These are phyloP conservation scores for Synodontis membranacea DNA, from an alignment of 2,113 vertebrate genomes.

Conservation along the genomic window DNA sequence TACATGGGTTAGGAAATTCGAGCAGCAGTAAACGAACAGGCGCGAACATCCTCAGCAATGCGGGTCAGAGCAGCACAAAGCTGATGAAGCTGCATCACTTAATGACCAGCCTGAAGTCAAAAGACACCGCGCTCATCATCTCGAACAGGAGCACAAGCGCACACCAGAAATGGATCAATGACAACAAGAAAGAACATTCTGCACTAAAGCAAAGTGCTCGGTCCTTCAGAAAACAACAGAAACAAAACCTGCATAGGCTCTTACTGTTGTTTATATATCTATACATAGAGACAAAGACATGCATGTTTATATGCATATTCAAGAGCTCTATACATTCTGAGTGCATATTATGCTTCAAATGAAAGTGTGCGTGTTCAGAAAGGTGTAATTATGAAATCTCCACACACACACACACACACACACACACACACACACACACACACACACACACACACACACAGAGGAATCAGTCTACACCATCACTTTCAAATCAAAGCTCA, in stretches of 20 bases:
- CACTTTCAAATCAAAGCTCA: not conserved
- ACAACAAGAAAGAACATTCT: conserved; percentile 20
- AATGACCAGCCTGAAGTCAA: conserved; percentile 16
- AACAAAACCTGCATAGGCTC: not conserved
- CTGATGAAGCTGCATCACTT: not conserved
- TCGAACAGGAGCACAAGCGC: conserved; percentile 20
- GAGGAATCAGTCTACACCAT: not conserved
- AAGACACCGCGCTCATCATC: conserved; percentile 17
- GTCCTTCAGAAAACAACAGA: not conserved
- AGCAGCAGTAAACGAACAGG: not conserved
- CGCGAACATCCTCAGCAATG: not conserved
- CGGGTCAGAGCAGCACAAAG: not conserved
- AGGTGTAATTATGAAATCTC: conserved; percentile 13
- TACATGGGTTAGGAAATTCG: not conserved
- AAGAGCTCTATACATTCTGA: not conserved
- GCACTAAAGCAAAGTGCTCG: not conserved
- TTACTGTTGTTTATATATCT: not conserved
- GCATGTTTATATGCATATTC: conserved; percentile 9
- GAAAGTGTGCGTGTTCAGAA: not conserved
- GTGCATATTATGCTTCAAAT: conserved; percentile 13
- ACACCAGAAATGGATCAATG: conserved; percentile 19
- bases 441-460: not conserved
- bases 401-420: too few species aligned
- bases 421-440: too few species aligned
- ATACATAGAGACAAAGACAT: conserved; percentile 16